Conservation (phyloP, 2,113 vertebrate species). For the Camelus dromedarius region DNA sequence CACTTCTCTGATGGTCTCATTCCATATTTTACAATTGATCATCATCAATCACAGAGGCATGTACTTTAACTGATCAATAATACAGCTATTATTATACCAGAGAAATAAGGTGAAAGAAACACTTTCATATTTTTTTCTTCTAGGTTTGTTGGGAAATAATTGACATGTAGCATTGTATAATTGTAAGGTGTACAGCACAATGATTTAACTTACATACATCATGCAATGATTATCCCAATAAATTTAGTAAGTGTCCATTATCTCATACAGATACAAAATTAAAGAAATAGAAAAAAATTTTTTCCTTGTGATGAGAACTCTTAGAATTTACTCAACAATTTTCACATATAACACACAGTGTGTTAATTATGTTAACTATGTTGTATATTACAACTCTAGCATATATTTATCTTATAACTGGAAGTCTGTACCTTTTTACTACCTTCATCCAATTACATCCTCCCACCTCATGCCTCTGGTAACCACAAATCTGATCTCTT, state of each 20-base stretch:
- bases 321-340: not conserved
- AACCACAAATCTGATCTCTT: not conserved
- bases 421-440: not conserved
- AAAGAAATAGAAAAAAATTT: not conserved
- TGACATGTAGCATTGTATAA: not conserved
- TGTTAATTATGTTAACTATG: not conserved
- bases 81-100: not conserved
- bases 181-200: not conserved
- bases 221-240: not conserved
- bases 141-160: not conserved
- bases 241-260: not conserved
- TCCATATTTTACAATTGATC: not conserved
- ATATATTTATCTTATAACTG: not conserved
- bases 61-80: not conserved
- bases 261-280: not conserved
- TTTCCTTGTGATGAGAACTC: not conserved
- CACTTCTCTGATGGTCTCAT: not conserved
- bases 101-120: not conserved
- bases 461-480: not conserved
- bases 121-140: not conserved
- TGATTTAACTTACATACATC: not conserved
- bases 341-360: not conserved
- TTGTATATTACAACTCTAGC: not conserved
- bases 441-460: not conserved
- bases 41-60: not conserved